Evolutionary conservation across 2,888 invertebrate genomes (phyloP).

Genomic region (Aplocera efformata): DNA sequence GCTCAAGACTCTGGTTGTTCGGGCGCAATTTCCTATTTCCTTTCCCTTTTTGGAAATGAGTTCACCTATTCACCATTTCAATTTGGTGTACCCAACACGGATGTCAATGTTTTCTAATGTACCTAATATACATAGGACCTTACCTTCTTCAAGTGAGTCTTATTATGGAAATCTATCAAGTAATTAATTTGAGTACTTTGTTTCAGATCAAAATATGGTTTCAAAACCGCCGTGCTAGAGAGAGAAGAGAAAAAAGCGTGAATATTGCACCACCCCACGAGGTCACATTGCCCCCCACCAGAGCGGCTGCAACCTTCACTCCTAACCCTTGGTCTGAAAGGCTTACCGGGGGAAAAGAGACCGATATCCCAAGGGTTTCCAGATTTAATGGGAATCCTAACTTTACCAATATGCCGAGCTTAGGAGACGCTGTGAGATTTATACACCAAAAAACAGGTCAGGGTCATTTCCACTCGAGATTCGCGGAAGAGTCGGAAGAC

Average conservation of each 20-base stretch:
- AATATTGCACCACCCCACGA: conserved; percentile 56
- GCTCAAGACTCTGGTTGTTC: no score
- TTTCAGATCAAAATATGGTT: conserved; percentile 87
- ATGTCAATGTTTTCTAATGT: no score
- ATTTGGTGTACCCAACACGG: no score
- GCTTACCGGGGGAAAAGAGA: conserved; percentile 3
- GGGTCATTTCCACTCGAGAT: conserved; percentile 3
- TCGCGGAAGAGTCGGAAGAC: conserved; percentile 30
- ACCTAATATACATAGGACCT: no score
- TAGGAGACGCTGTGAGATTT: conserved; percentile 2
- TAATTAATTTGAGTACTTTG: no score
- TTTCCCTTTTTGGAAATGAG: no score
- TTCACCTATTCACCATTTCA: no score
- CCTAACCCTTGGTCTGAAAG: conserved; percentile 15
- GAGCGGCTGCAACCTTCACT: conserved; percentile 12
- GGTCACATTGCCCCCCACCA: conserved; percentile 56
- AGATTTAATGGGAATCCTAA: neutral
- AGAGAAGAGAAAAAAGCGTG: conserved; percentile 82
- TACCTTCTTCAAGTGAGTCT: no score
- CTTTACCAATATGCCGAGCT: conserved; percentile 2
- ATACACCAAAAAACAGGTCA: conserved; percentile 1
- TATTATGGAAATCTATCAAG: no score
- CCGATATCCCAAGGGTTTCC: neutral
- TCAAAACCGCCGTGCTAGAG: conserved; percentile 89
- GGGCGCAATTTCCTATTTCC: no score